Conservation (phyloP, 2,797 vertebrate species). For the Aselliscus stoliczkanus region DNA sequence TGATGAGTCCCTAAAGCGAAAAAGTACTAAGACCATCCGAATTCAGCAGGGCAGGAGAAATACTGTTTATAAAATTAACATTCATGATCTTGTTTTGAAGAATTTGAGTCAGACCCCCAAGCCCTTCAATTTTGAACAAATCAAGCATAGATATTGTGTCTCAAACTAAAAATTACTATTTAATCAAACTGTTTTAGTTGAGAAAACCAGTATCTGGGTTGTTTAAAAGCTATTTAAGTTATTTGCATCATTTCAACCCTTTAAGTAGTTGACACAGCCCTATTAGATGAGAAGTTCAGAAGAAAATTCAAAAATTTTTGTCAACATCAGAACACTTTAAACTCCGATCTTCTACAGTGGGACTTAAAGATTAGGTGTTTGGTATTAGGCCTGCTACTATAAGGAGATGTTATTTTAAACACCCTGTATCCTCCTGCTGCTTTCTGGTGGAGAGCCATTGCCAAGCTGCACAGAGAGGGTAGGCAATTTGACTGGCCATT, state of each 20-base stretch:
- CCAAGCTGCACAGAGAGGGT: background rate
- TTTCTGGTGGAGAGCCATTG: background rate
- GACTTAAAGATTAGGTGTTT: background rate
- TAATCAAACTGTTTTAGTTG: background rate
- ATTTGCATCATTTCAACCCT: background rate
- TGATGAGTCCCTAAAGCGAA: slow-evolving; percentile 10
- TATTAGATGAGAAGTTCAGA: background rate
- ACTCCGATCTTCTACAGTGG: background rate
- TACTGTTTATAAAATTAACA: background rate
- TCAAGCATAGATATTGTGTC: background rate
- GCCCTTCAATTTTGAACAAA: background rate
- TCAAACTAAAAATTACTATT: background rate
- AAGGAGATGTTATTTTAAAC: background rate
- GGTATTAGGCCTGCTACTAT: background rate
- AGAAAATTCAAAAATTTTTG: background rate
- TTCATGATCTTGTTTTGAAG: background rate
- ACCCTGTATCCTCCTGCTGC: too few relatives aligned
- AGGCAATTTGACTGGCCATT: background rate
- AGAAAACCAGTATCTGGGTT: background rate
- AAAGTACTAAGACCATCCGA: background rate
- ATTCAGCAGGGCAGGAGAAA: background rate
- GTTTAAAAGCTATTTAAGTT: background rate
- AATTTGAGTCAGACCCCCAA: background rate
- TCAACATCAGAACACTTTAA: background rate
- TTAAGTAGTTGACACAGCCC: background rate